Evolutionary conservation across 2,888 invertebrate genomes (phyloP), one percentile per base, ranked within the genome.

Genomic region (Anaspis maculata): DNA sequence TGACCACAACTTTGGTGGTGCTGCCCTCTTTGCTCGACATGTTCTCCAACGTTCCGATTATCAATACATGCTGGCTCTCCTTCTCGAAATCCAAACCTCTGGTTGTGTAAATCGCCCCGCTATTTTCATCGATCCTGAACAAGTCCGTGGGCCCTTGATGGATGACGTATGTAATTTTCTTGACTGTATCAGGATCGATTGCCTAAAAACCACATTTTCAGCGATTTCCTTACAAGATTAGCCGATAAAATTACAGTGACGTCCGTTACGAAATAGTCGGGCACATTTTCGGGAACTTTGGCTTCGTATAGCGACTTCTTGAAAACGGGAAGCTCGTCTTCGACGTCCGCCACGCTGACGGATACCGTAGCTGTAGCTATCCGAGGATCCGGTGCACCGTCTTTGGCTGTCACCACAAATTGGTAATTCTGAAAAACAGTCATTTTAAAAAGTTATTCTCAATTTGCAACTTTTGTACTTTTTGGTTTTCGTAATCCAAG

Each of bases 321-420:
- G 62, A 92, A 92, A 27, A 81, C 70, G 0, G 91, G 91, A 22
- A 79, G 70, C 61, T 91, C 90, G 57, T 92, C 92, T 32, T 83
- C 79, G 0, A 83, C 69, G 58, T 92, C 91, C 30, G 77, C 69
- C 0, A 91, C 87, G 48, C 72, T 69, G 1, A 92, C 79, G 0
- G 86, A 82, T 6, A 91, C 87, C 1, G 87, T 86, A 0, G 90
- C 88, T 0, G 91, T 90, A 2, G 89, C 88, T 21, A 90, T 69
- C 9, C 90, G 73, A 3, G 84, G 80, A 69, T 90, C 88, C 1
- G 83, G 76, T 0, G 88, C 91, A 12, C 87, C 86, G 57, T 92
- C 92, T 57, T 78, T 82, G 1, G 91, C 91, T 0, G 89, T 90
- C 5, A 91, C 87, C 24, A 89, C 87, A 62, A 91, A 86, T 41